These are phyloP conservation scores for Melieria crassipennis DNA, from an alignment of 2,888 invertebrate genomes.

Conservation along the genomic window DNA sequence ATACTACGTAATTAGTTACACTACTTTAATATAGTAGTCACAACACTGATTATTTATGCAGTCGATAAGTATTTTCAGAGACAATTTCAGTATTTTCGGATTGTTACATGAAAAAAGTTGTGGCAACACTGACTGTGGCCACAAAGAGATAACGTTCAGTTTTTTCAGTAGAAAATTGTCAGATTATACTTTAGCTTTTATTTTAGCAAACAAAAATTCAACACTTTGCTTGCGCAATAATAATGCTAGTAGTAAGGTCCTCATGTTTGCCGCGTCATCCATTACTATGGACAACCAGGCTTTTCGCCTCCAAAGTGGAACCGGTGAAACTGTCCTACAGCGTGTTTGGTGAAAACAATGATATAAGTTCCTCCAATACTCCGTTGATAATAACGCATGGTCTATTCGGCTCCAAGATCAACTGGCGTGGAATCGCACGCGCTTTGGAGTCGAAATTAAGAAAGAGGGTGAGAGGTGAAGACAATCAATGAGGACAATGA, in stretches of 20 bases:
- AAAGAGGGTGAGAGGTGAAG: slow-evolving; percentile 67
- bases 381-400: slow-evolving; percentile 90
- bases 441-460: slow-evolving; percentile 69
- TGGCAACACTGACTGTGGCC: too few relatives aligned
- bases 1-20: too few relatives aligned
- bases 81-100: too few relatives aligned
- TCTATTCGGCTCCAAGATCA: slow-evolving; percentile 84
- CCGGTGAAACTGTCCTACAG: slow-evolving; percentile 76
- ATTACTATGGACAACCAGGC: not conserved
- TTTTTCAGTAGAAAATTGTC: slow-evolving; percentile 31
- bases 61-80: too few relatives aligned
- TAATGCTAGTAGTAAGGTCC: not conserved
- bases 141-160: too few relatives aligned
- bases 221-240: not conserved
- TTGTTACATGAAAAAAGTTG: too few relatives aligned
- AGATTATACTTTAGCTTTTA: not conserved
- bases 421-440: slow-evolving; percentile 86
- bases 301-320: slow-evolving; percentile 29
- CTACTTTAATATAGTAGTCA: too few relatives aligned
- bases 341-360: slow-evolving; percentile 70
- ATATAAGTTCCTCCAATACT: slow-evolving; percentile 52
- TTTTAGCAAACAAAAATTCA: not conserved
- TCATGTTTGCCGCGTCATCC: not conserved
- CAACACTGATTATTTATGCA: too few relatives aligned
- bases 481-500: too few relatives aligned